Evolutionary conservation across 1,140 invertebrate species (phyloP), one percentile per base, ranked within the genome.

Genomic region (Ericerus pela): DNA sequence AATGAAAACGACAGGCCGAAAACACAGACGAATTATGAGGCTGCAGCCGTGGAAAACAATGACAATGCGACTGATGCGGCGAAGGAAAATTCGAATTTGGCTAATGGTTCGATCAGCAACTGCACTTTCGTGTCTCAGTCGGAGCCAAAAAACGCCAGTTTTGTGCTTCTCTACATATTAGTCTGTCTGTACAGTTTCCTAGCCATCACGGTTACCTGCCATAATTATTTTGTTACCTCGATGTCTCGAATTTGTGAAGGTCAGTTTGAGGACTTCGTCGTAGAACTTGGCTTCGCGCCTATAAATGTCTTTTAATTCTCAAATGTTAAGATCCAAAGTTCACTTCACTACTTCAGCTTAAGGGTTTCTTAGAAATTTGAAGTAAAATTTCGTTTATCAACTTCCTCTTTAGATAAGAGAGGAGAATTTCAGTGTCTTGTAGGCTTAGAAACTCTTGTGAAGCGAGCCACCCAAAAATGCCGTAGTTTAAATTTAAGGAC

Each of bases 211-310:
- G 88, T 93, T 51, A 83, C 94, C 20, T 95, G 89, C 66, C 89
- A 94, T 66, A 86, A 93, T 65, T 95, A 92, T 70, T 94, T 94
- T 66, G 88, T 93, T 10, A 84, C 87, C 27, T 88, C 88, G 43
- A 73, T 94, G 53, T 88, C 93, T 66, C 73, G 83, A 62, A 82
- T 91, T 64, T 88, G 85, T 66, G 85, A 90, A 79, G 82, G 86
- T 89, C 66, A 62, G 61, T n/a, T 33, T 33, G n/a, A 10, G 8
- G 8, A 33, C n/a, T 33, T 33, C 30, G 8, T 33, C n/a, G n/a
- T n/a, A 33, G 30, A 8, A 33, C 8, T 8, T 33, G 30, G 30
- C n/a, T 10, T n/a, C n/a, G 8, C 8, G n/a, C 30, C 8, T 33
- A 10, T 10, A 8, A 10, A 33, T n/a, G 30, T 10, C n/a, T 33